Evolutionary conservation across 2,888 invertebrate genomes (phyloP).

Genomic region (Drosophila lacicola): DNA sequence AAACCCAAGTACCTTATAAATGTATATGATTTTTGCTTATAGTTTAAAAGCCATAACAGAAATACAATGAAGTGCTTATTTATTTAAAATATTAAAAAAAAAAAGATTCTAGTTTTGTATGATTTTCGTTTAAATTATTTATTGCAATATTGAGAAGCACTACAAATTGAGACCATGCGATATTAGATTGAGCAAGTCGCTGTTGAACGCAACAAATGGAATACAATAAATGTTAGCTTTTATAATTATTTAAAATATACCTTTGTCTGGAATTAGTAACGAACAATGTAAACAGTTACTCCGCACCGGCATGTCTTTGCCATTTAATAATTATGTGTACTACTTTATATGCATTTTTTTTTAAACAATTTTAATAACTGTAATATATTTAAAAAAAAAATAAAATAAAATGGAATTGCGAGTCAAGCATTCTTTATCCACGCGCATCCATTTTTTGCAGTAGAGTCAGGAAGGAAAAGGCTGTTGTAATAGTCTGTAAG

Average conservation of each 20-base stretch:
- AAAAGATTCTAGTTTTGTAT: conserved; percentile 35
- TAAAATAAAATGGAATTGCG: conserved; percentile 19
- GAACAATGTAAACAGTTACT: conserved; percentile 13
- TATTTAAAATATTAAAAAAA: conserved; percentile 36
- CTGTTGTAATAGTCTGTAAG: conserved; percentile 78
- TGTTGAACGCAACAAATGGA: conserved; percentile 31
- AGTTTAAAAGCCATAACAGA: conserved; percentile 50
- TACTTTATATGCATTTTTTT: conserved; percentile 39
- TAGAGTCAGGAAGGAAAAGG: conserved; percentile 82
- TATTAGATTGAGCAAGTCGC: conserved; percentile 8
- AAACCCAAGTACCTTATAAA: conserved; percentile 80
- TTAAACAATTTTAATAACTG: conserved; percentile 35
- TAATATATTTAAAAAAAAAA: conserved; percentile 26
- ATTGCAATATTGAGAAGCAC: conserved; percentile 36
- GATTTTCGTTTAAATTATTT: conserved; percentile 39
- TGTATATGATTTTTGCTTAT: conserved; percentile 71
- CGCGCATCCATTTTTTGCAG: conserved; percentile 78
- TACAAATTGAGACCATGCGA: background rate
- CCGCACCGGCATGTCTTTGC: conserved; percentile 27
- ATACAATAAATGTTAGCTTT: conserved; percentile 26
- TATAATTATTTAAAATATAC: conserved; percentile 35
- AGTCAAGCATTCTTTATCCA: conserved; percentile 25
- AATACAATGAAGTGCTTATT: conserved; percentile 54
- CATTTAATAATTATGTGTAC: conserved; percentile 44
- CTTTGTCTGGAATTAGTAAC: conserved; percentile 13